Evolutionary conservation across 2,113 vertebrate species (phyloP).

Genomic region (Colius striatus): DNA sequence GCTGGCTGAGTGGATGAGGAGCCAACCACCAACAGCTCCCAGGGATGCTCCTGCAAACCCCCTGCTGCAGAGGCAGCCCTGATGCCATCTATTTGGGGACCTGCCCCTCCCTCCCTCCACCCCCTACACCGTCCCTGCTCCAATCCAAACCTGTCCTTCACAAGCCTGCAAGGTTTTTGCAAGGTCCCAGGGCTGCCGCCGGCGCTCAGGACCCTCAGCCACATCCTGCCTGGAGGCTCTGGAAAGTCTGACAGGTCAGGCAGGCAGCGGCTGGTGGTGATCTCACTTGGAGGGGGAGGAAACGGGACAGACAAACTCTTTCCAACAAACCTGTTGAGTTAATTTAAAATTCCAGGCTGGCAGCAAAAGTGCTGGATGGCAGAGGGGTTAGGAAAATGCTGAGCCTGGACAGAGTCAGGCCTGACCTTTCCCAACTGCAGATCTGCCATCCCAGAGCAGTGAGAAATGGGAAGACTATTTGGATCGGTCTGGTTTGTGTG

Average conservation of each 20-base stretch:
- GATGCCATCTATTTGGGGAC: fast-evolving
- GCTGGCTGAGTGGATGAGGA: neutral
- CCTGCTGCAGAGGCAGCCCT: neutral
- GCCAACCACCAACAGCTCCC: neutral
- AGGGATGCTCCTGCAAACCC: neutral
- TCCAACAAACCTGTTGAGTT: constrained; percentile 71
- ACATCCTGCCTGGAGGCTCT: constrained; percentile 34
- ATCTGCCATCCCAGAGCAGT: neutral
- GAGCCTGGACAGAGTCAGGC: constrained; percentile 37
- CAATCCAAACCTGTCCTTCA: neutral
- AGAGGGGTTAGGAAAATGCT: constrained; percentile 19
- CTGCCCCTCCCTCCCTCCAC: neutral
- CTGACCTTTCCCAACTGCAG: constrained; percentile 39
- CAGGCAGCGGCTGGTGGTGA: constrained; percentile 52
- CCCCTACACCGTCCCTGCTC: fast-evolving
- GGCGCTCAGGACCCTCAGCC: neutral
- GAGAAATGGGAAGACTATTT: constrained; percentile 36
- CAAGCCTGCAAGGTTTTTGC: neutral
- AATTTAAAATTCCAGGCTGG: constrained; percentile 70
- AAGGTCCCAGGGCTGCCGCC: neutral
- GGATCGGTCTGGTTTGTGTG: constrained; percentile 22
- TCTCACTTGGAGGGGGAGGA: constrained; percentile 65
- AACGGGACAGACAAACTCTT: constrained; percentile 57
- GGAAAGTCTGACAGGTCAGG: constrained; percentile 56
- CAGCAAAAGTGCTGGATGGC: constrained; percentile 38